A percentile compares a stretch with the other conserved stretches of the same genome.
phyloP scores from a whole-genome alignment of 2,888 invertebrate genomes.

The Brachynemurus nebulosus region DNA sequence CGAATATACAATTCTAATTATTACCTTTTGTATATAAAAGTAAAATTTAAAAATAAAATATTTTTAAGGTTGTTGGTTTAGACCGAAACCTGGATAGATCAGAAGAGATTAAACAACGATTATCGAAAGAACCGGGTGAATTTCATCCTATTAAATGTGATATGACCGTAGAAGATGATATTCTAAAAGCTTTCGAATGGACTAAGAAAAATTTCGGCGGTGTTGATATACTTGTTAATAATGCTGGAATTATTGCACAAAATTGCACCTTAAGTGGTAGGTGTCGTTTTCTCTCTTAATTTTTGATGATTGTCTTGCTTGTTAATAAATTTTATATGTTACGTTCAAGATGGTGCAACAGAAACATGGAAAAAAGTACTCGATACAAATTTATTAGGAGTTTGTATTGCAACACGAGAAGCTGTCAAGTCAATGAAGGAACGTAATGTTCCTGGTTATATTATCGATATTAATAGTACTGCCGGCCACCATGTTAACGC shows the following conservation, averaged over 20 bases:
- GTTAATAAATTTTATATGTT: not conserved
- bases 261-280: not conserved
- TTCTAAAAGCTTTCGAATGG: not conserved
- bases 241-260: not conserved
- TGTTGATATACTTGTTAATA: not conserved
- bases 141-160: not conserved
- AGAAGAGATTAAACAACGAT: not conserved
- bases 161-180: not conserved
- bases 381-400: slow-evolving; percentile 6
- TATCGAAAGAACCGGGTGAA: not conserved
- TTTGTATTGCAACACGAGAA: slow-evolving; percentile 6
- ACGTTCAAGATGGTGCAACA: slow-evolving; percentile 1
- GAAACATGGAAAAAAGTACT: not conserved
- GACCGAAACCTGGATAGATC: not conserved
- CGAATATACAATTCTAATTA: no score
- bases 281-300: not conserved
- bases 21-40: no score
- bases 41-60: no score
- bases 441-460: slow-evolving; percentile 14
- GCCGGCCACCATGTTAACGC: slow-evolving; percentile 9
- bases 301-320: not conserved
- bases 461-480: slow-evolving; percentile 19
- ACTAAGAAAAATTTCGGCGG: not conserved
- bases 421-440: slow-evolving; percentile 9
- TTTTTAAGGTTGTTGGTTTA: not conserved